Base-by-base conservation (phyloP, 1,140 invertebrate species). In the Brachionus calyciflorus region DNA sequence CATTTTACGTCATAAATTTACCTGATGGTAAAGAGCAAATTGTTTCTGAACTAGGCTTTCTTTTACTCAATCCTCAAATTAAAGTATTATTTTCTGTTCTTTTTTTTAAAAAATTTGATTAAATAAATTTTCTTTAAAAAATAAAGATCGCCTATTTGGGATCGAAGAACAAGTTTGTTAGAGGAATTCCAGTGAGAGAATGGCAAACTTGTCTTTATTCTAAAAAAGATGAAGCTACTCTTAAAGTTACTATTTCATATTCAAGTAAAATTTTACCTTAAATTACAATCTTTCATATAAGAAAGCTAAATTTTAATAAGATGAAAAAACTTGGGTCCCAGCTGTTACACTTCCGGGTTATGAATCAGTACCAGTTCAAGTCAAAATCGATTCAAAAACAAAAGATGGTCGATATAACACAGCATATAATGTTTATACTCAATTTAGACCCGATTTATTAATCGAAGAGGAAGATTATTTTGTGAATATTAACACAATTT, bases 191-290 rank as follows among this genome's bases (percentile, higher is more conserved):
- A 10, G 69, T 73, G 1, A 73, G 51, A 73, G 69, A 73, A 19
- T 73, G 69, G 69, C 69, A 51, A 73, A 24, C 46, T 24, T 73
- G 69, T 40, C 21, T 73, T 21, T 73, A 73, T 55, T 51, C 46
- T 7, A n/a, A 49, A 19, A 73, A 73, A 51, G 46, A 73, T 21
- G 24, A 21, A 10, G 28, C 69, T 24, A 51, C 69, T 24, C 21
- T 73, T 0, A 73, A 73, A 55, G 51, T 73, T 30, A 73, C 51
- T 21, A 49, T 73, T 51, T 73, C 69, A 41, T 73, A 17, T 41
- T 48, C 69, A 73, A 73, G 69, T 73, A 30, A 51, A 10, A 19
- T 51, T 5, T 40, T 73, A 37, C 17, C 5, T 17, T 4, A 14
- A 21, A 21, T 21, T 12, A 37, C 4, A 3, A 19, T 1, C 0